Base-by-base conservation (phyloP, 2,888 invertebrate species). In the Ormyrus nitidulus region DNA sequence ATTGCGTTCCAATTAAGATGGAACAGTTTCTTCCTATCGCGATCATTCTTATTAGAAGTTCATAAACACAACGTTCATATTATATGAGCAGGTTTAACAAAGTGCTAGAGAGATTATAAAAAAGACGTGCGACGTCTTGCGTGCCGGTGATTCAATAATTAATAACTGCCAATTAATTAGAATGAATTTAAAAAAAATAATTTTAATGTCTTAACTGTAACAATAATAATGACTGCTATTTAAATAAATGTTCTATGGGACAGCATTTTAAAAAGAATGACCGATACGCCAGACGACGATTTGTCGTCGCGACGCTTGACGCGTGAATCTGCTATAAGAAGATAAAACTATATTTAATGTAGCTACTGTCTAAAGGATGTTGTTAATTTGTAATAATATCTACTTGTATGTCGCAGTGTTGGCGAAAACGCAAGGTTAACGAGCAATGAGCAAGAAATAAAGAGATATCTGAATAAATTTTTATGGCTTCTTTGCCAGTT, bases 261-360 rank as follows among this genome's bases (percentile, higher is more conserved):
- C 34, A 34, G 34, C 34, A 4, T 64, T 73, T 5, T 61, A 64
- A 8, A n/a, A 19, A 49, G 69, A 81, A 82, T 82, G 70, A 77
- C 70, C 73, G 74, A 77, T 70, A 34, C 76, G 81, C 70, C 56
- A 74, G 79, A 80, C 34, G 81, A 19, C 59, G 54, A 61, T 56
- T 65, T 64, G 74, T 69, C 64, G 19, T 68, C 69, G 70, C 74
- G 75, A 80, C 80, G 78, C 80, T 82, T 75, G 82, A 82, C 78
- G 82, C 82, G 75, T 78, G 54, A 78, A 80, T 79, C 79, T 77
- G 77, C 77, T 79, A 64, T 81, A 81, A 81, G 71, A 82, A 79
- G 51, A 77, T 96, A 82, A 79, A 79, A 84, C 82, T 85, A 84
- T 87, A 86, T 85, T 85, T 85, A 86, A 83, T 85, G 85, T 87